Conservation (phyloP, 2,797 vertebrate genomes). For the Lates japonicus region DNA sequence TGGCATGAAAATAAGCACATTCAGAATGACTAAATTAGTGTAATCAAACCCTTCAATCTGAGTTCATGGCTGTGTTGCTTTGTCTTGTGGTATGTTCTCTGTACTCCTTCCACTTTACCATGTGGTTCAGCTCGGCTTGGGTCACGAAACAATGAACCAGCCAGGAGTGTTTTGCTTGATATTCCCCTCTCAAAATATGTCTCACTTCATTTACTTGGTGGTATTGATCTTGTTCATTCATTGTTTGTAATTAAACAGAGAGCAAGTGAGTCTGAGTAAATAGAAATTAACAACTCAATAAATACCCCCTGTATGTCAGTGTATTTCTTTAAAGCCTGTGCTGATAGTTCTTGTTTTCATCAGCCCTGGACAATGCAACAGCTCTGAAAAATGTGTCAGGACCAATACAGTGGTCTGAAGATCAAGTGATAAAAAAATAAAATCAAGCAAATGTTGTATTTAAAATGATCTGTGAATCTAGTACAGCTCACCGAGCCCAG, state of each 20-base stretch:
- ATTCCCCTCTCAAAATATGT: conserved; percentile 59
- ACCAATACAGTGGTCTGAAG: conserved; percentile 28
- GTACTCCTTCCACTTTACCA: conserved; percentile 35
- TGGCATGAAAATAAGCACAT: conserved; percentile 61
- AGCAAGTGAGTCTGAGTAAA: conserved; percentile 81
- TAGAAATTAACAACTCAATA: conserved; percentile 79
- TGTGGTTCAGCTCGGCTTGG: conserved; percentile 54
- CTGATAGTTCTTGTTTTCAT: conserved; percentile 35
- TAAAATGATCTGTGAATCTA: conserved; percentile 3
- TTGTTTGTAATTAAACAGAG: conserved; percentile 79
- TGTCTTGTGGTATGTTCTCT: conserved; percentile 43
- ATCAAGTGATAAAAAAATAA: conserved; percentile 24
- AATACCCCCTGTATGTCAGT: conserved; percentile 51
- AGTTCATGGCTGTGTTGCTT: conserved; percentile 42
- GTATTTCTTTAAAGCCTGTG: conserved; percentile 40
- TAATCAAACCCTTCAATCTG: conserved; percentile 58
- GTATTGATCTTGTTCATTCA: conserved; percentile 81
- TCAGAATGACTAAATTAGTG: conserved; percentile 51
- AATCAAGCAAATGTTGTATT: conserved; percentile 14
- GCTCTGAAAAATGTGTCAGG: conserved; percentile 39
- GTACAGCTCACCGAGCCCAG: not conserved
- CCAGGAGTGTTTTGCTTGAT: conserved; percentile 65
- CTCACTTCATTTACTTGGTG: conserved; percentile 71
- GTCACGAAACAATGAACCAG: conserved; percentile 60
- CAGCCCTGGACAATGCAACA: conserved; percentile 12